Conservation (phyloP, 2,888 invertebrate species). For the Meta bourneti region DNA sequence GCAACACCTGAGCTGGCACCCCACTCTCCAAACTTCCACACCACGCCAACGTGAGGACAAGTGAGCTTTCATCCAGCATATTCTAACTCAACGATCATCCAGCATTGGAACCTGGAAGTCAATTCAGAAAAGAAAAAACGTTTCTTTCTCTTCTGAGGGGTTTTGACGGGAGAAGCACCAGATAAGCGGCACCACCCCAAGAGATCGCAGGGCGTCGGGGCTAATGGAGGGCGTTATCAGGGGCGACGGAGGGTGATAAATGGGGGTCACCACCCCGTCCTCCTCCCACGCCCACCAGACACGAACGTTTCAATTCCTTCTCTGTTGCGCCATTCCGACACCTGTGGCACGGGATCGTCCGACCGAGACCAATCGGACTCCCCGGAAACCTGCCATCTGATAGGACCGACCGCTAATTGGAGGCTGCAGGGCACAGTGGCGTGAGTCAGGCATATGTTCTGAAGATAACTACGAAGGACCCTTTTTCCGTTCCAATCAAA, state of each 20-base stretch:
- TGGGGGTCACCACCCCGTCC: constrained; percentile 44
- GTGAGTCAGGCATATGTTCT: not conserved
- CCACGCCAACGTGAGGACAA: too few relatives aligned
- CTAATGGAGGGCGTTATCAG: constrained; percentile 69
- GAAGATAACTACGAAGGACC: not conserved
- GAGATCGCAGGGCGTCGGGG: constrained; percentile 41
- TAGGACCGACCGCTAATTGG: not conserved
- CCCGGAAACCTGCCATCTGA: not conserved
- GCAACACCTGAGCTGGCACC: too few relatives aligned
- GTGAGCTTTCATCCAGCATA: not conserved
- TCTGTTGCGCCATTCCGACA: constrained; percentile 4
- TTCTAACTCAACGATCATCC: not conserved
- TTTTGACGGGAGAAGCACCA: not conserved
- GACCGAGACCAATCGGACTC: not conserved
- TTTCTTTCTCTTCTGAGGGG: not conserved
- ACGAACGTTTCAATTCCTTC: constrained; percentile 43
- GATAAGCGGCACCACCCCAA: constrained; percentile 5
- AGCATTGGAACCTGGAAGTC: not conserved
- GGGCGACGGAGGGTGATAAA: constrained; percentile 50
- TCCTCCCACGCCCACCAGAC: constrained; percentile 48
- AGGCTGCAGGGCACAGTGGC: not conserved
- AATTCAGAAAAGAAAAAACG: constrained; percentile 3
- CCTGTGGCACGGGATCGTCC: constrained; percentile 10
- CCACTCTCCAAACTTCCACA: too few relatives aligned
- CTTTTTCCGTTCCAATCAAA: not conserved